Conservation (phyloP, 2,888 invertebrate species). For the Deilephila elpenor region DNA sequence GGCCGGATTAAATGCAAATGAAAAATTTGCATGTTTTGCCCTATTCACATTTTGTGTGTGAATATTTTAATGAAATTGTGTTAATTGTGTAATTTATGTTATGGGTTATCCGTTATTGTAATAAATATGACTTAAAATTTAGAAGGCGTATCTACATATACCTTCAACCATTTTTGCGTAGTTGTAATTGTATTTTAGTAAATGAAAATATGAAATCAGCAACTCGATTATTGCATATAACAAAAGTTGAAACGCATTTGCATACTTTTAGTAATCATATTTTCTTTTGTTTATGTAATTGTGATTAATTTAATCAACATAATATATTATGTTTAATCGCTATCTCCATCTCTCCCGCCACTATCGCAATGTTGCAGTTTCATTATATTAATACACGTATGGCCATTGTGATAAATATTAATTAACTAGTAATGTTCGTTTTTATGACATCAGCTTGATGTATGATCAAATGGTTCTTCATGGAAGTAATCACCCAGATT, state of each 20-base stretch:
- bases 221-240: too few species aligned
- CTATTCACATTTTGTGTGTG: not conserved
- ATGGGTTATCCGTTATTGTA: too few species aligned
- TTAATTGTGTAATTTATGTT: not conserved
- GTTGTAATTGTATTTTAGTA: too few species aligned
- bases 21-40: conserved; percentile 19
- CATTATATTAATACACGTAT: not conserved
- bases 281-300: conserved; percentile 11
- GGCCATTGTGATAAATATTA: too few species aligned
- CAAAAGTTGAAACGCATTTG: not conserved
- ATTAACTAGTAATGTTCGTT: too few species aligned
- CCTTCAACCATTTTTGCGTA: too few species aligned
- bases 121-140: too few species aligned
- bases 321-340: conserved; percentile 1
- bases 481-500: too few species aligned
- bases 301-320: conserved; percentile 4
- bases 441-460: too few species aligned
- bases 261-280: not conserved
- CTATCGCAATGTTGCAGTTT: not conserved
- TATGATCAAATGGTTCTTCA: too few species aligned
- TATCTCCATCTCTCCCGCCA: conserved; percentile 20
- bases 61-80: not conserved
- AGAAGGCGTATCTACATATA: too few species aligned
- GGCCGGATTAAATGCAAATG: conserved; percentile 11
- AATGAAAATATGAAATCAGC: too few species aligned